Conservation (phyloP, 2,113 vertebrate genomes). For the Gadus macrocephalus region DNA sequence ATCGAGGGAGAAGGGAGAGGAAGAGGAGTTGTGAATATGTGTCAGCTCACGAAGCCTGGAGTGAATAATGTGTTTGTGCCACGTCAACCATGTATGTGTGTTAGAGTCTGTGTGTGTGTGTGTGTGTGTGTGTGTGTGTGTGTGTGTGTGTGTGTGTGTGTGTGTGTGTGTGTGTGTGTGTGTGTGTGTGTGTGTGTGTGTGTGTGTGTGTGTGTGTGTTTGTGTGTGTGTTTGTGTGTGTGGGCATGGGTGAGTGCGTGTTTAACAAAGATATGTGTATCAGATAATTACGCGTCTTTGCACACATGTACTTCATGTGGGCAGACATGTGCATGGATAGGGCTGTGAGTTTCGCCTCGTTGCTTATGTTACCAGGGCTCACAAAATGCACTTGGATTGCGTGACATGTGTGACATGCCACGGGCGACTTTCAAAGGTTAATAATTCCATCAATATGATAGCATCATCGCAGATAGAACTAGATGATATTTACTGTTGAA, state of each 20-base stretch:
- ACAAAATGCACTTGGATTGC: too few species aligned
- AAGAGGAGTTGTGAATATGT: slow-evolving; percentile 40
- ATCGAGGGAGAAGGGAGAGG: slow-evolving; percentile 27
- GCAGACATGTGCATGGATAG: too few species aligned
- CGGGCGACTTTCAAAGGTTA: slow-evolving; percentile 4
- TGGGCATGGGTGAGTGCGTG: neutral
- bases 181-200: neutral
- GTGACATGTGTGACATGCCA: neutral
- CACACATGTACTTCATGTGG: too few species aligned
- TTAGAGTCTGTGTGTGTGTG: neutral
- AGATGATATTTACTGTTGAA: slow-evolving; percentile 1
- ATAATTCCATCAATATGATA: slow-evolving; percentile 26
- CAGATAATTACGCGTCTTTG: too few species aligned
- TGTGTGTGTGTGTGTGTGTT: slow-evolving; percentile 6
- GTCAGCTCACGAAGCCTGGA: slow-evolving; percentile 39
- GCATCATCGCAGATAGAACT: slow-evolving; percentile 21
- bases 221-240: slow-evolving; percentile 10
- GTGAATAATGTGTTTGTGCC: slow-evolving; percentile 37
- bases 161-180: too few species aligned
- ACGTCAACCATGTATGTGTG: neutral
- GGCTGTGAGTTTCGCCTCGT: too few species aligned
- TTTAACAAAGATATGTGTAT: slow-evolving; percentile 7
- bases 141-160: slow-evolving; percentile 11
- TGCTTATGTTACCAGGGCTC: too few species aligned
- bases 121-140: slow-evolving; percentile 3